Percentiles rank a stretch among this genome's conserved stretches.
Evolutionary conservation across 2,888 invertebrate species (phyloP).

Genomic region (Drosophila acutilabella): DNA sequence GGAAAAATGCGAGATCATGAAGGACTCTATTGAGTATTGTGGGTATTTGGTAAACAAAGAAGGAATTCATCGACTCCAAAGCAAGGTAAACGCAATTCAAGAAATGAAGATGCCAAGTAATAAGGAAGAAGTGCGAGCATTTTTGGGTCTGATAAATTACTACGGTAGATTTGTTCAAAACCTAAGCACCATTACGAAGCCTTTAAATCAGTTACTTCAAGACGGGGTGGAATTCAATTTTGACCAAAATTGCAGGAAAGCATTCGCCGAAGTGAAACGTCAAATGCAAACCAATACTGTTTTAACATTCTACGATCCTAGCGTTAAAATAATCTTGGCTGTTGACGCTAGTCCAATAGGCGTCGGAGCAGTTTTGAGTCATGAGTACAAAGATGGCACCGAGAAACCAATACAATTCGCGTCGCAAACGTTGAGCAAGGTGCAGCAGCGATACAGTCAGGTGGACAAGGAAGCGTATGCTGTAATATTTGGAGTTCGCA

Average conservation of each 20-base stretch:
- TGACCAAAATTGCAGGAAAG: too few species aligned
- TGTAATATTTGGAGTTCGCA: neutral
- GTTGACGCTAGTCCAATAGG: neutral
- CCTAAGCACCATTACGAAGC: neutral
- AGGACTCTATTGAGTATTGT: too few species aligned
- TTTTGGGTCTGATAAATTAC: neutral
- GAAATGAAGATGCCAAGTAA: neutral
- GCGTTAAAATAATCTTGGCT: neutral
- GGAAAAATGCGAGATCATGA: too few species aligned
- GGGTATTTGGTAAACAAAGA: too few species aligned
- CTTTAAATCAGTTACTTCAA: neutral
- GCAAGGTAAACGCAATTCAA: too few species aligned
- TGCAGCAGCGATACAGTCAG: slow-evolving; percentile 1
- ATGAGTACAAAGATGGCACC: neutral
- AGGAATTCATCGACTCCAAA: too few species aligned
- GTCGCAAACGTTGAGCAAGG: neutral
- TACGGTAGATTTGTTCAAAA: neutral
- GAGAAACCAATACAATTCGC: neutral
- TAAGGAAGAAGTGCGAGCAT: neutral
- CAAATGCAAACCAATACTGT: too few species aligned
- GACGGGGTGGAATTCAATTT: too few species aligned
- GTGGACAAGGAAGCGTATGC: neutral
- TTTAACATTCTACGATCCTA: too few species aligned
- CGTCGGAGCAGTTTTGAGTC: neutral
- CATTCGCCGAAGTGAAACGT: too few species aligned